These are phyloP conservation scores for human (Homo sapiens) DNA, from an alignment of 2,113 vertebrate genomes.

Conservation along the genomic window DNA sequence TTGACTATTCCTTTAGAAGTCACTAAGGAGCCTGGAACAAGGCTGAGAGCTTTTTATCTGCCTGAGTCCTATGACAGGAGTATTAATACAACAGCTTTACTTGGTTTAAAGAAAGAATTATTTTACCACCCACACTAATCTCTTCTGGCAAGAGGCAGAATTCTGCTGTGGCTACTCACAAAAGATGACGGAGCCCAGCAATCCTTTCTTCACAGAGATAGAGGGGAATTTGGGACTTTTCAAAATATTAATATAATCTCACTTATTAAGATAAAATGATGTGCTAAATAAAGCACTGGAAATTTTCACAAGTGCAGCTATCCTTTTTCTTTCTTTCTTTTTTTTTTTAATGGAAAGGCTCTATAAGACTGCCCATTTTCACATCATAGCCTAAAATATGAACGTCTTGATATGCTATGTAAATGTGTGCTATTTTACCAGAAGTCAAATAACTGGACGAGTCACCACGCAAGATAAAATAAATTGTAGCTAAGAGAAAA, in stretches of 20 bases:
- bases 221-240: slow-evolving; percentile 28
- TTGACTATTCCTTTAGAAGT: not conserved
- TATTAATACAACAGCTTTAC: slow-evolving; percentile 70
- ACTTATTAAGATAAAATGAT: slow-evolving; percentile 56
- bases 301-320: not conserved
- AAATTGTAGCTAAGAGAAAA: slow-evolving; percentile 11
- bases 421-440: not conserved
- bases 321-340: not conserved
- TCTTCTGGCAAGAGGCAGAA: slow-evolving; percentile 61
- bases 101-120: slow-evolving; percentile 71
- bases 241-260: slow-evolving; percentile 59
- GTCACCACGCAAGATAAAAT: slow-evolving; percentile 15
- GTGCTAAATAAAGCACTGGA: slow-evolving; percentile 33
- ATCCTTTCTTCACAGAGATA: not conserved
- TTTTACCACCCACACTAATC: slow-evolving; percentile 64
- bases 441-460: slow-evolving; percentile 30
- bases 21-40: not conserved
- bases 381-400: slow-evolving; percentile 6
- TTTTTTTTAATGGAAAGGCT: not conserved
- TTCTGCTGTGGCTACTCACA: slow-evolving; percentile 11
- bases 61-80: slow-evolving; percentile 62
- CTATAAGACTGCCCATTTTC: not conserved
- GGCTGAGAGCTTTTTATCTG: slow-evolving; percentile 55
- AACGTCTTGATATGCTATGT: not conserved
- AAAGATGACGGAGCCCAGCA: slow-evolving; percentile 1